These are phyloP conservation scores for Astropecten irregularis DNA, from an alignment of 53 echinoderm and acorn worm species.

Conservation along the genomic window DNA sequence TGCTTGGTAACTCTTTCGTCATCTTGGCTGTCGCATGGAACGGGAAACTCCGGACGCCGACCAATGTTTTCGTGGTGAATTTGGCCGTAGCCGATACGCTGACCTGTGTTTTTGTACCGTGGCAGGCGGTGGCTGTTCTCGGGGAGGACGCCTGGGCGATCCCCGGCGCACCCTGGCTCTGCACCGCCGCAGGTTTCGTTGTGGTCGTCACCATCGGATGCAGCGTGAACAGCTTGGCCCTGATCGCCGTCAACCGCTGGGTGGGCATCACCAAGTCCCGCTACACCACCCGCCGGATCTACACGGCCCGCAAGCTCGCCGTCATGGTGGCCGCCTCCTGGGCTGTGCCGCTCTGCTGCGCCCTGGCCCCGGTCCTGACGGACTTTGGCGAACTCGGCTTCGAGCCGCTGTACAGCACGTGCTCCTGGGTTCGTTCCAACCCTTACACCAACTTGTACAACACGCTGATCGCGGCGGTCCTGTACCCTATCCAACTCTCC, in stretches of 20 bases:
- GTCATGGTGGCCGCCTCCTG: slow-evolving; percentile 36
- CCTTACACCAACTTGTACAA: slow-evolving; percentile 13
- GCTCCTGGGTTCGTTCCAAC: slow-evolving; percentile 32
- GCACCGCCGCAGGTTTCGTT: neutral
- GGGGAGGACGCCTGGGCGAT: neutral
- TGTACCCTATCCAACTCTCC: neutral
- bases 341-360: slow-evolving; percentile 18
- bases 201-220: slow-evolving; percentile 1
- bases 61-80: slow-evolving; percentile 54
- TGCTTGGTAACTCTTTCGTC: slow-evolving; percentile 26
- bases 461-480: neutral
- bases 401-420: slow-evolving; percentile 9
- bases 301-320: slow-evolving; percentile 29
- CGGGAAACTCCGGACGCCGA: slow-evolving; percentile 30
- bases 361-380: slow-evolving; percentile 16
- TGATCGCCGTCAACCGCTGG: slow-evolving; percentile 53
- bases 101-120: slow-evolving; percentile 7
- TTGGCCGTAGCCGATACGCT: slow-evolving; percentile 10
- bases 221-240: slow-evolving; percentile 44
- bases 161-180: slow-evolving; percentile 25
- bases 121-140: slow-evolving; percentile 21
- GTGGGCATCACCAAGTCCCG: slow-evolving; percentile 46
- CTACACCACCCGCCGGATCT: slow-evolving; percentile 14
- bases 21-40: slow-evolving; percentile 38
- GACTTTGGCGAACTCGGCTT: slow-evolving; percentile 46